Evolutionary conservation across 2,797 vertebrate genomes (phyloP).

Genomic region (Manis crassicaudata): DNA sequence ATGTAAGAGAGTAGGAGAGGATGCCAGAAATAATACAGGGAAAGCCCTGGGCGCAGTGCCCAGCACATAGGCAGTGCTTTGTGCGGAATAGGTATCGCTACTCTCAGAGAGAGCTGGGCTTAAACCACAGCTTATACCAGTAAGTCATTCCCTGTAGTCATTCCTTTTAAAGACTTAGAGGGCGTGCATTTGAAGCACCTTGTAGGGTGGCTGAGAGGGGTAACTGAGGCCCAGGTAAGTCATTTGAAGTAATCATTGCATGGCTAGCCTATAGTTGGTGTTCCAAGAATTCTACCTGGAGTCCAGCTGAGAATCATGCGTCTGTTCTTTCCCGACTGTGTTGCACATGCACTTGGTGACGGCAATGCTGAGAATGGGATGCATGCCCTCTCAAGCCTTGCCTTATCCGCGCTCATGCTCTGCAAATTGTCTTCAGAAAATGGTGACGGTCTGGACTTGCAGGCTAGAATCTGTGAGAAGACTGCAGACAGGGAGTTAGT

Average conservation of each 20-base stretch:
- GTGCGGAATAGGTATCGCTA: rapidly evolving
- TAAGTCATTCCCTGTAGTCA: neutral
- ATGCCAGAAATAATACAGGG: neutral
- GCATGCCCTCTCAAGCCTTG: neutral
- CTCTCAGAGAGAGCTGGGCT: neutral
- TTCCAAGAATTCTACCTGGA: neutral
- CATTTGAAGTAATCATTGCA: neutral
- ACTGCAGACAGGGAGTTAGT: neutral
- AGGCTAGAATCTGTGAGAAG: neutral
- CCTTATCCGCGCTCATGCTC: neutral
- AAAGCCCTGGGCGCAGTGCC: neutral
- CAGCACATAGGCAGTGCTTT: neutral
- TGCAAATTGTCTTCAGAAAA: neutral
- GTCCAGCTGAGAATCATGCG: neutral
- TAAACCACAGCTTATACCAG: rapidly evolving
- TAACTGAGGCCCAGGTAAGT: neutral
- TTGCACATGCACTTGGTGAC: neutral
- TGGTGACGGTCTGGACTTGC: neutral
- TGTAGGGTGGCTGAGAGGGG: neutral
- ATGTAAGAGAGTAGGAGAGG: neutral
- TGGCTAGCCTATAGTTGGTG: neutral
- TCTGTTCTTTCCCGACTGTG: neutral
- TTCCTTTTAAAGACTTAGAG: neutral
- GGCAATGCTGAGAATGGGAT: neutral
- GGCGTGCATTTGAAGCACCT: neutral